Base-by-base conservation (phyloP, 2,113 vertebrate genomes). In the Malurus melanocephalus region DNA sequence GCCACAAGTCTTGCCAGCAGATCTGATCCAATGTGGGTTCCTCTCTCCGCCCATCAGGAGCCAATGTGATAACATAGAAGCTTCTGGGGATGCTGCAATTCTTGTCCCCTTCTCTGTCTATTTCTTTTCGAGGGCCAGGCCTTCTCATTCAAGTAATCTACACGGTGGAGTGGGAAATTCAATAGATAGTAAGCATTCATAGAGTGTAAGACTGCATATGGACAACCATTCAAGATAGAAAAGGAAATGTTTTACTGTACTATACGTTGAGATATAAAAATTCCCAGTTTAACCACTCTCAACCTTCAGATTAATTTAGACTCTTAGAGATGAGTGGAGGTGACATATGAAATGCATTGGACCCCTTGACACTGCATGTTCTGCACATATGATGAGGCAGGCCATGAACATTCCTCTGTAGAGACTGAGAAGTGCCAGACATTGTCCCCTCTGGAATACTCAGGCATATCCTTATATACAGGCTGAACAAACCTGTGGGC, bases 401-500 rank as follows among this genome's bases (percentile, higher is more conserved):
- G 76, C 48, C 49, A 8, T 7, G 45, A 35, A 32, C 8, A 9
- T 13, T 68, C 32, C 38, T 57, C 16, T 24, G 7, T 62, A 45
- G 27, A 24, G 48, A 43, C 8, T 13, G 49, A 61, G 20, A 40
- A 57, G 16, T 35, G 59, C 35, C 71, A 57, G 49, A 52, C 55
- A 3, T 26, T 56, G 16, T 76, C 82, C 40, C 66, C 11, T 66
- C 12, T 67, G 51, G 40, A 75, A 22, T 51, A 46, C 20, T 62
- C 0, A 1, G 16, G 18, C 27, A 23, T 32, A 19, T 24, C 26
- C 28, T 68, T 56, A 11, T 7, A 24, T 4, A 22, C 0, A 56
- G 75, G 11, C 56, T 80, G 53, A 82, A 33, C 14, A 43, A 67
- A 8, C 49, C 38, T 49, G 13, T 61, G 51, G 30, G 10, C 16